Percentiles rank a stretch among this genome's conserved stretches.
Evolutionary conservation across 2,113 vertebrate species (phyloP).

Genomic region (Mormyrus lacerda): DNA sequence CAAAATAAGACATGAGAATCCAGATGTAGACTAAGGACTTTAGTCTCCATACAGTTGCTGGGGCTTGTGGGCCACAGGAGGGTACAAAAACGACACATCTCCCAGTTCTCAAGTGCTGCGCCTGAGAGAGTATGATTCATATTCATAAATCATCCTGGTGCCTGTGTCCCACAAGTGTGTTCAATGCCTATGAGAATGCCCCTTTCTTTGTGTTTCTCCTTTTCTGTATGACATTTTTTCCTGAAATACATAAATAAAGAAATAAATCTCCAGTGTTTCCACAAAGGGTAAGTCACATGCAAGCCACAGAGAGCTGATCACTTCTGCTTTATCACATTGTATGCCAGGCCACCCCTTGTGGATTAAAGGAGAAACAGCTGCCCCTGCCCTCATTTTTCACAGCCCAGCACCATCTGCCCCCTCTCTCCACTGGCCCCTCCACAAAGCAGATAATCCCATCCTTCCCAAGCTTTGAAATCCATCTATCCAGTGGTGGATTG

Average conservation of each 20-base stretch:
- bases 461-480: conserved; percentile 57
- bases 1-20: background rate
- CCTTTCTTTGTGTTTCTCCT: conserved; percentile 14
- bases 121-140: conserved; percentile 24
- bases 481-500: conserved; percentile 56
- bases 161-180: background rate
- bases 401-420: conserved; percentile 47
- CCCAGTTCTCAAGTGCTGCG: background rate
- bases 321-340: conserved; percentile 60
- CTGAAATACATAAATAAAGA: background rate
- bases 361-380: conserved; percentile 71
- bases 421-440: conserved; percentile 57
- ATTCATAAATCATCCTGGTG: conserved; percentile 49
- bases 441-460: conserved; percentile 62
- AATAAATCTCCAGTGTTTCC: background rate
- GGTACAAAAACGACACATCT: background rate
- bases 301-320: conserved; percentile 63
- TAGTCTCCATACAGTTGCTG: background rate
- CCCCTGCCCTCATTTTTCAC: conserved; percentile 64
- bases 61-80: background rate
- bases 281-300: conserved; percentile 39
- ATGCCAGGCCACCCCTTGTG: conserved; percentile 62
- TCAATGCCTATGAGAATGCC: background rate
- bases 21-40: background rate
- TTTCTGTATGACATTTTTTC: conserved; percentile 25